Base-by-base conservation (phyloP, 1,140 invertebrate species). In the Drosophila ohnishii region DNA sequence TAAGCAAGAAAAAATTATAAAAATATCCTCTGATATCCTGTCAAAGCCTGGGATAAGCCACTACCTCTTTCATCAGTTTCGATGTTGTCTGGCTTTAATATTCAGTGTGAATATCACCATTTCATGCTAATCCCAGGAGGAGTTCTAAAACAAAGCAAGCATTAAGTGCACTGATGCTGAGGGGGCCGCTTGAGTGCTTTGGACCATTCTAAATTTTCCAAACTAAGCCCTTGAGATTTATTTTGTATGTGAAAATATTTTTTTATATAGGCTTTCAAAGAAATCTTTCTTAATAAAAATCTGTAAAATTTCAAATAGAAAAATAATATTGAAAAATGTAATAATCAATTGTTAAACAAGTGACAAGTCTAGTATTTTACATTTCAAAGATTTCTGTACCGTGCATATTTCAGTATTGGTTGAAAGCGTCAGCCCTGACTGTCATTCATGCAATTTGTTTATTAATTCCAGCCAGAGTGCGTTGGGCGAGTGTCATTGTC, bases 401-500 rank as follows among this genome's bases (percentile, higher is more conserved):
- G 11, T 1, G 16, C 35, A 14, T 8, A 22, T 55, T 55, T 6
- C 19, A 55, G 9, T 37, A 55, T 37, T 13, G 16, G 51, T 55
- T 55, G 13, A n/a, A 9, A 37, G 13, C 5, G 13, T n/a, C 19
- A 37, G 8, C 19, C 19, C 28, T 9, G 5, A 13, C 6, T 42
- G 35, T 9, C 61, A 34, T 14, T 19, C 22, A 40, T 61, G 37
- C 22, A 64, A 61, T 61, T 64, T 32, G 61, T 34, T 34, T 61
- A 44, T 61, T 62, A 40, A 34, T 71, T 59, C 7, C 35, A 40
- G 34, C 42, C 44, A 47, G 42, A 58, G 22, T 53, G 67, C 39
- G 40, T n/a, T 42, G 64, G 22, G 47, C 11, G 59, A 47, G 72
- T 74, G 66, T 55, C 28, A 37, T 39, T 69, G 80, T 74, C 81